phyloP scores from a whole-genome alignment of 2,888 invertebrate genomes.

The Ectemnius lituratus region DNA sequence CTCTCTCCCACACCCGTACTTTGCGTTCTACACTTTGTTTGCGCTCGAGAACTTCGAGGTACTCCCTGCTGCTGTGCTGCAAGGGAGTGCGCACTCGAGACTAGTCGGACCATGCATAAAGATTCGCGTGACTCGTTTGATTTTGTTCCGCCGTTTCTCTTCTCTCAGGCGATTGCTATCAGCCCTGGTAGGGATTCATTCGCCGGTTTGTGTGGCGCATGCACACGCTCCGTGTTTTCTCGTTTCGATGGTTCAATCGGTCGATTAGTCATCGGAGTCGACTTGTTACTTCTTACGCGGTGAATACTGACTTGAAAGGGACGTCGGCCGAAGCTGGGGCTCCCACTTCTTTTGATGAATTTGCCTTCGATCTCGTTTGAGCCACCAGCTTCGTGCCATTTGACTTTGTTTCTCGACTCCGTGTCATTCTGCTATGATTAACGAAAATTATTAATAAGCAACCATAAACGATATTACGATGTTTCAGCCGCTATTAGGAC shows the following conservation, averaged over 20 bases:
- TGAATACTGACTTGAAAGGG: too few species aligned
- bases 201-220: conserved; percentile 2
- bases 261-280: too few species aligned
- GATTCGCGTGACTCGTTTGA: conserved; percentile 66
- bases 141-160: conserved; percentile 33
- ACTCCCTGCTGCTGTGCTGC: conserved; percentile 48
- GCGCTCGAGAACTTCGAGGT: conserved; percentile 38
- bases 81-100: conserved; percentile 66
- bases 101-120: conserved; percentile 75
- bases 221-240: too few species aligned
- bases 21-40: conserved; percentile 33
- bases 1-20: conserved; percentile 19
- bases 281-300: too few species aligned
- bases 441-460: conserved; percentile 66
- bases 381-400: conserved; percentile 8
- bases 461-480: conserved; percentile 59
- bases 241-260: too few species aligned
- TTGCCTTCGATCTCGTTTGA: conserved; percentile 15
- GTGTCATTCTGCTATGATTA: conserved; percentile 64
- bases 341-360: too few species aligned
- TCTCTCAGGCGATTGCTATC: neutral
- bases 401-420: neutral
- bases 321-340: too few species aligned
- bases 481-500: conserved; percentile 62
- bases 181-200: neutral